Evolutionary conservation across 2,888 invertebrate species (phyloP), one percentile per base, ranked within the genome.

Genomic region (Leucania comma): DNA sequence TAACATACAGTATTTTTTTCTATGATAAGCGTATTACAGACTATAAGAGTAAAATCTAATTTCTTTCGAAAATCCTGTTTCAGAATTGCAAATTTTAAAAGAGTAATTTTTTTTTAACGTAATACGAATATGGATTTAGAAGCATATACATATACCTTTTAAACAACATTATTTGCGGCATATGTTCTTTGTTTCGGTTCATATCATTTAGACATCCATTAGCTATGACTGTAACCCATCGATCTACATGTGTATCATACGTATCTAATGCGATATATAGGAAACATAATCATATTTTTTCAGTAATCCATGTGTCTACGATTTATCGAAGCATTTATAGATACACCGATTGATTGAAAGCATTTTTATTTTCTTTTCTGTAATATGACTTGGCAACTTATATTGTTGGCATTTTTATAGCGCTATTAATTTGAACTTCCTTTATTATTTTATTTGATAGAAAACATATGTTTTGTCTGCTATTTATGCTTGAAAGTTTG

Each of bases 371-470:
- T 78, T 59, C 42, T 68, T 66, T 77, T 56, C 35, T 56, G 24
- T 65, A 32, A 22, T 51, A 53, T 56, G 64, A 53, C 48, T 65
- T 82, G 59, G 58, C 53, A 72, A 60, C 48, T 24, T 38, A 60
- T 60, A 57, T 66, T 60, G 42, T 51, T 77, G 68, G 64, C 68
- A 26, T 59, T 80, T 80, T 68, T 80, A 75, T 75, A 50, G 58
- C 26, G 46, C 53, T 50, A 59, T 74, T 75, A 66, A 72, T 63
- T 64, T 60, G 24, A 48, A 59, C 75, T 62, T 80, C 58, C 53
- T 58, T 62, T 53, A 72, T 78, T 42, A 58, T 72, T 75, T 58
- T 60, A 51, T 73, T 63, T 74, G 46, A 74, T 22, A 57, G 17
- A 58, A 66, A 61, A 65, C 56, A 80, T 38, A 17, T 74, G 75